Percentiles rank a stretch among this genome's conserved stretches.
These are phyloP conservation scores for Thelaira solivaga DNA, from an alignment of 2,888 invertebrate species.

Conservation along the genomic window DNA sequence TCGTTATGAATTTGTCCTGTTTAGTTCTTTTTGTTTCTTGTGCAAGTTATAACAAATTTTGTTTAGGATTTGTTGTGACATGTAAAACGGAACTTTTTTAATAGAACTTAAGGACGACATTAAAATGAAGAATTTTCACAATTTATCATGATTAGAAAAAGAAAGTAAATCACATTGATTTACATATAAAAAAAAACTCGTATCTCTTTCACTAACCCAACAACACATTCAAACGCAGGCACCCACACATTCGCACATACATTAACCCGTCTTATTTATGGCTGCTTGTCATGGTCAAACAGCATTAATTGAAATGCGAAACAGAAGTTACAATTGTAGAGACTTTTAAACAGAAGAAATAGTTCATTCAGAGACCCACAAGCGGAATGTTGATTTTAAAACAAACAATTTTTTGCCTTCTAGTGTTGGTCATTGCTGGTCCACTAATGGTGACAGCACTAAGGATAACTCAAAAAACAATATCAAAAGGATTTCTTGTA, in stretches of 20 bases:
- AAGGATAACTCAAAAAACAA: slow-evolving; percentile 52
- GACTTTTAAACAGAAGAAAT: slow-evolving; percentile 5
- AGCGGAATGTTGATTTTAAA: slow-evolving; percentile 66
- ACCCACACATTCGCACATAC: background rate
- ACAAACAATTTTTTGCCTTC: slow-evolving; percentile 57
- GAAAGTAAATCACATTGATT: slow-evolving; percentile 67
- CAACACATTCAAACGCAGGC: slow-evolving; percentile 15
- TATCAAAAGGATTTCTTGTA: slow-evolving; percentile 61
- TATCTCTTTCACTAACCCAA: too few relatives aligned
- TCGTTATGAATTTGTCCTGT: too few relatives aligned
- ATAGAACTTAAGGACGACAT: slow-evolving; percentile 27
- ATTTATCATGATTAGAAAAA: slow-evolving; percentile 71
- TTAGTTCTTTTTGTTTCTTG: too few relatives aligned
- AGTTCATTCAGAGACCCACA: slow-evolving; percentile 38
- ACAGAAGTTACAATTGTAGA: slow-evolving; percentile 35
- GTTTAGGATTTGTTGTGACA: too few relatives aligned
- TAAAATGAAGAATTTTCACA: slow-evolving; percentile 66
- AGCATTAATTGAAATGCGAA: background rate
- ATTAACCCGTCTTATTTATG: background rate
- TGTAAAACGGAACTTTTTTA: too few relatives aligned
- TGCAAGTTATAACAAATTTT: too few relatives aligned
- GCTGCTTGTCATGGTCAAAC: background rate
- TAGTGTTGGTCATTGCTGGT: slow-evolving; percentile 37
- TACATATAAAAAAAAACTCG: too few relatives aligned
- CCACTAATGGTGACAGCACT: background rate